Evolutionary conservation across 2,113 vertebrate genomes (phyloP).

Genomic region (Rana temporaria): DNA sequence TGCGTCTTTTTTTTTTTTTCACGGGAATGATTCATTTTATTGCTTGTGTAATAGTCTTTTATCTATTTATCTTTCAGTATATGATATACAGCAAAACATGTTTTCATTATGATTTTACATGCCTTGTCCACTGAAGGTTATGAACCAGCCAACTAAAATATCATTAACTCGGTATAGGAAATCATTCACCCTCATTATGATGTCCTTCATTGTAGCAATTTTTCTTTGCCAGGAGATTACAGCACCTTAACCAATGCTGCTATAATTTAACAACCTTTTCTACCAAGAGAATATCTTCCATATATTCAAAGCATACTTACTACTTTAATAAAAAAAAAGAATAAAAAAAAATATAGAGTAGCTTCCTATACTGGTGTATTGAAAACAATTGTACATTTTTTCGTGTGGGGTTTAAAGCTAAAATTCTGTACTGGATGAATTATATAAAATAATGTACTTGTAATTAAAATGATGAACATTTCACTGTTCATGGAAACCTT

Average conservation of each 20-base stretch:
- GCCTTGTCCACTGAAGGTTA: slow-evolving; percentile 55
- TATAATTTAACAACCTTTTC: slow-evolving; percentile 40
- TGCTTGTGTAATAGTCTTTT: slow-evolving; percentile 52
- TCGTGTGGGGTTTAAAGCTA: not conserved
- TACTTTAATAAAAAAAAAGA: slow-evolving; percentile 17
- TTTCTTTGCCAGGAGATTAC: slow-evolving; percentile 49
- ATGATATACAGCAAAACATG: slow-evolving; percentile 57
- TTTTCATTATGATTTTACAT: slow-evolving; percentile 58
- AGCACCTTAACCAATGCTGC: slow-evolving; percentile 44
- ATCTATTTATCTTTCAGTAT: slow-evolving; percentile 56
- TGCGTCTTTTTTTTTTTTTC: slow-evolving; percentile 35
- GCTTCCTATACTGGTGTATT: slow-evolving; percentile 3
- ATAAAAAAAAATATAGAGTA: slow-evolving; percentile 17
- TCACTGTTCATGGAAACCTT: slow-evolving; percentile 2
- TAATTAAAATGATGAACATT: slow-evolving; percentile 32
- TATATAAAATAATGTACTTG: slow-evolving; percentile 16
- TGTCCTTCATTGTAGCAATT: slow-evolving; percentile 57
- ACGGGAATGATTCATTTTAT: slow-evolving; percentile 54
- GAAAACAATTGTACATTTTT: slow-evolving; percentile 12
- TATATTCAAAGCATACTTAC: slow-evolving; percentile 36
- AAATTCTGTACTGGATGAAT: slow-evolving; percentile 13
- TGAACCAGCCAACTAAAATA: slow-evolving; percentile 58
- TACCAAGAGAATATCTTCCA: slow-evolving; percentile 40
- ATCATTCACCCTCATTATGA: slow-evolving; percentile 57
- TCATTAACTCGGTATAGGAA: slow-evolving; percentile 57